Conservation (phyloP, 2,888 invertebrate species). For the Endotricha flammealis region DNA sequence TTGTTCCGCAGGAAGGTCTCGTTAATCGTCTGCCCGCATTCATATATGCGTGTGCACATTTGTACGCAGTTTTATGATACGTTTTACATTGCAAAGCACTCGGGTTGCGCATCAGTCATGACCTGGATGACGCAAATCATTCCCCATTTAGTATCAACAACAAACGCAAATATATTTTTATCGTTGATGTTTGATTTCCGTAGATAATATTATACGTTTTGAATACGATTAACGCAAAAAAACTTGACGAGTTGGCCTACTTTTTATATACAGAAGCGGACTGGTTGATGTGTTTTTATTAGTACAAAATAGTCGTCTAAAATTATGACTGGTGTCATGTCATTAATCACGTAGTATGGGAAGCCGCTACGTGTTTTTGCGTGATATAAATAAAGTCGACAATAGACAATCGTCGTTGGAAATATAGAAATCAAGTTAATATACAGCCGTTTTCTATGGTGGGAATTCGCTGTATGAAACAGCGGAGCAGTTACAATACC, state of each 20-base stretch:
- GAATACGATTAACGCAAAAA: background rate
- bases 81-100: slow-evolving; percentile 7
- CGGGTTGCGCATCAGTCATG: slow-evolving; percentile 21
- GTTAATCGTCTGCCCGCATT: slow-evolving; percentile 34
- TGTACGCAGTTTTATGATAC: slow-evolving; percentile 12
- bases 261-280: background rate
- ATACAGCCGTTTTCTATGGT: slow-evolving; percentile 33
- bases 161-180: slow-evolving; percentile 3
- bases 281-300: background rate
- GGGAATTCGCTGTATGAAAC: slow-evolving; percentile 45
- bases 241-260: background rate
- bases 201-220: background rate
- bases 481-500: slow-evolving; percentile 36
- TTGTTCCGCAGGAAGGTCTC: slow-evolving; percentile 53
- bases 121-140: slow-evolving; percentile 38
- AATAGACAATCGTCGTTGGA: slow-evolving; percentile 19
- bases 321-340: slow-evolving; percentile 16
- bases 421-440: slow-evolving; percentile 27
- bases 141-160: slow-evolving; percentile 3
- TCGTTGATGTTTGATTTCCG: background rate
- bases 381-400: slow-evolving; percentile 14
- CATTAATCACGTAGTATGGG: slow-evolving; percentile 15
- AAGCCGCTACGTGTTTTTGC: slow-evolving; percentile 17
- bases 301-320: slow-evolving; percentile 4
- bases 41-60: slow-evolving; percentile 11